Evolutionary conservation across 2,797 vertebrate species (phyloP).

Genomic region (Caiman crocodilus): DNA sequence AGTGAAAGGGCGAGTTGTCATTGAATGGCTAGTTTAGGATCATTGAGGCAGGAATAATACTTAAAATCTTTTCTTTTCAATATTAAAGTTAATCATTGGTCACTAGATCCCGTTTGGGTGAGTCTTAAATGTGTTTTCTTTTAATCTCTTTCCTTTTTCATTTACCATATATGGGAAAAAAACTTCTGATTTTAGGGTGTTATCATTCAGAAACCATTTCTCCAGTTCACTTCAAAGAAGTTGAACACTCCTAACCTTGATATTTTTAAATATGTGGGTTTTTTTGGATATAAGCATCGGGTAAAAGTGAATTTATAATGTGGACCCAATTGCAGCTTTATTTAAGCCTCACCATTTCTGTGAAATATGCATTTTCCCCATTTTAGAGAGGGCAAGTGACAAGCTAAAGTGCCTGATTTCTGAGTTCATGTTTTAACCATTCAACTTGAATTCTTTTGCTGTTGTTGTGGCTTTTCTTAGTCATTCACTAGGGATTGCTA

Average conservation of each 20-base stretch:
- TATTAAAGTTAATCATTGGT: neutral
- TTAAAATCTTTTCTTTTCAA: neutral
- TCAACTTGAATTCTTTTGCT: neutral
- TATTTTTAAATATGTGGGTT: neutral
- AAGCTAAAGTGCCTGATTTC: neutral
- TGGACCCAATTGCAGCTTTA: neutral
- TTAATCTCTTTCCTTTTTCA: neutral
- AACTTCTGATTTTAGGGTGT: neutral
- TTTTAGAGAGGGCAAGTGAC: neutral
- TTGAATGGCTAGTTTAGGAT: neutral
- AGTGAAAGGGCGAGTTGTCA: neutral
- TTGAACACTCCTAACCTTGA: neutral
- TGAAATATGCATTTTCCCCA: neutral
- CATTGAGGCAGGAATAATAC: neutral
- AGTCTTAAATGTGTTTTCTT: neutral
- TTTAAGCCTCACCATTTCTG: neutral
- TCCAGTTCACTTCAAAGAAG: neutral
- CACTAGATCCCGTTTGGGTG: neutral
- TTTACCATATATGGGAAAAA: neutral
- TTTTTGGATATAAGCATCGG: neutral
- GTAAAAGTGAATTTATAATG: neutral
- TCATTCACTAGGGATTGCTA: neutral
- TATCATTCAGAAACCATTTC: conserved; percentile 7
- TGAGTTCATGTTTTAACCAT: neutral
- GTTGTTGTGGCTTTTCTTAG: neutral